Evolutionary conservation across 2,113 vertebrate species (phyloP), one percentile per base, ranked within the genome.

Genomic region (Phylloscopus trochiloides): DNA sequence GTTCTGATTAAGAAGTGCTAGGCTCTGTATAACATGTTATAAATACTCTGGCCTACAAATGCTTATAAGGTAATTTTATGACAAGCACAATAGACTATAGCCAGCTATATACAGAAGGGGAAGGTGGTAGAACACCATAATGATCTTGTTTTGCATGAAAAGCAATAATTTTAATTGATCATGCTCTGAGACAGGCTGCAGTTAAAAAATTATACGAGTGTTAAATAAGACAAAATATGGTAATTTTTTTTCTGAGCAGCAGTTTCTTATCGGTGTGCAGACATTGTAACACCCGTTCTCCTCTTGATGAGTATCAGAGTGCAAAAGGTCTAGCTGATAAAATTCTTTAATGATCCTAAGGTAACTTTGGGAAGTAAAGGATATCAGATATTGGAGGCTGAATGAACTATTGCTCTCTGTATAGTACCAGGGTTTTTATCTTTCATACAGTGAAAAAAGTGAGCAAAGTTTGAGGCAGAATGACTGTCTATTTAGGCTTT

Each of bases 301-400:
- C 66, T 95, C 93, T 91, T 84, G 95, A 97, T 96, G 88, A 51
- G 75, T 94, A 97, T 97, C 94, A 93, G 93, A 95, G 90, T 67
- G 85, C 94, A 92, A 97, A 97, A 97, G 89, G 94, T 94, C 89
- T 93, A 81, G 92, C 91, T 93, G 93, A 96, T 97, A 96, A 97
- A 96, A 97, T 95, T 91, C 91, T 95, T 94, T 96, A 97, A 94
- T 96, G 96, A 97, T 96, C 84, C 95, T 89, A 94, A 92, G 70
- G 93, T 90, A 97, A 97, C 82, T 95, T 95, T 72, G 66, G 70
- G 42, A 96, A 94, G 82, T 93, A 94, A 92, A 96, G 66, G 63
- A 96, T 95, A 95, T 96, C 72, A 93, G 91, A 96, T 96, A 96
- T 79, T 95, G 96, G 82, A 96, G 73, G 28, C 82, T 95, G 88